phyloP scores from a whole-genome alignment of 2,888 invertebrate genomes.

The Drosophila mettleri region DNA sequence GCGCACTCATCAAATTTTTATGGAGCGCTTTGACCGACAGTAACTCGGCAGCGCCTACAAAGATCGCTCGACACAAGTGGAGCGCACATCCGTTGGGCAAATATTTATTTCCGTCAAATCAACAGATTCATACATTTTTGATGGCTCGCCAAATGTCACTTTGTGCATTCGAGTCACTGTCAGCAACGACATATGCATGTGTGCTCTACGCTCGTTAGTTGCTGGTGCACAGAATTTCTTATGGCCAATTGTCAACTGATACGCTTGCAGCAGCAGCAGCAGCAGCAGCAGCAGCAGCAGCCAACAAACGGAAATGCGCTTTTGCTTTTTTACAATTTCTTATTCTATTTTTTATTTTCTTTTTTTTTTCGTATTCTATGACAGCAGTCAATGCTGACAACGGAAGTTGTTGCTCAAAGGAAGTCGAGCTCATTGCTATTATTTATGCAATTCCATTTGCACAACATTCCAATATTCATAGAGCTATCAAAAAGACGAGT shows the following conservation, averaged over 20 bases:
- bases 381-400: constrained; percentile 23
- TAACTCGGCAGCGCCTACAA: constrained; percentile 22
- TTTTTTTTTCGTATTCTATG: constrained; percentile 21
- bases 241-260: constrained; percentile 66
- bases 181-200: background rate
- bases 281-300: constrained; percentile 47
- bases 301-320: constrained; percentile 63
- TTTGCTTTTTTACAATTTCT: constrained; percentile 27
- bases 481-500: constrained; percentile 18
- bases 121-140: constrained; percentile 75
- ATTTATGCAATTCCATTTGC: constrained; percentile 56
- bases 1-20: constrained; percentile 55
- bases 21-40: constrained; percentile 31
- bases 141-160: constrained; percentile 44
- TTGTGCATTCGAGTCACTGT: constrained; percentile 26
- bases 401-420: constrained; percentile 55
- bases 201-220: constrained; percentile 28
- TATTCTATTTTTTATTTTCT: no score
- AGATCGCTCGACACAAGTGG: constrained; percentile 21
- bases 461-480: constrained; percentile 21
- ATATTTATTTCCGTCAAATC: constrained; percentile 77
- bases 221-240: constrained; percentile 57
- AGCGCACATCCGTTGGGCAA: constrained; percentile 64
- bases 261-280: constrained; percentile 58
- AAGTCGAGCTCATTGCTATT: constrained; percentile 48